Evolutionary conservation across 2,888 invertebrate species (phyloP).

Genomic region (Tenthredo notha): DNA sequence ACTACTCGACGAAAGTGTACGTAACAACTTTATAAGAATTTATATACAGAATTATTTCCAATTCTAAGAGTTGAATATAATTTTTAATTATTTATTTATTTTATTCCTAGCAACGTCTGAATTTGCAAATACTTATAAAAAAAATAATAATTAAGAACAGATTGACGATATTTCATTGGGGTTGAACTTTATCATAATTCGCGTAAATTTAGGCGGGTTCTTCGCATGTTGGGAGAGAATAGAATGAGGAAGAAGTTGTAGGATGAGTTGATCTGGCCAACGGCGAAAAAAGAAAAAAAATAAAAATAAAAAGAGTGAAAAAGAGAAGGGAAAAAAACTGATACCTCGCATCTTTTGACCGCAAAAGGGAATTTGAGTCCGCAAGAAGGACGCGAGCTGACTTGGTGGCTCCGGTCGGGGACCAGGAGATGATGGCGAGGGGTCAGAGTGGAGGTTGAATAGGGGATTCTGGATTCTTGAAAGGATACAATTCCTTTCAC

Average conservation of each 20-base stretch:
- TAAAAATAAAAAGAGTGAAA: background rate
- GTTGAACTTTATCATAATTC: background rate
- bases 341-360: constrained; percentile 55
- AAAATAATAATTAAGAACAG: background rate
- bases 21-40: background rate
- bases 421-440: constrained; percentile 47
- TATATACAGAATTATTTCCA: background rate
- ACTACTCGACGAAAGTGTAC: background rate
- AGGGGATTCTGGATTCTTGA: constrained; percentile 54
- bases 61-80: background rate
- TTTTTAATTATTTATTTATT: background rate
- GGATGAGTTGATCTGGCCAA: constrained; percentile 40
- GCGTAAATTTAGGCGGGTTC: constrained; percentile 21
- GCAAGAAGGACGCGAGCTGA: constrained; percentile 44
- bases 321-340: constrained; percentile 4
- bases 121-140: background rate
- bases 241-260: background rate
- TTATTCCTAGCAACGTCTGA: background rate
- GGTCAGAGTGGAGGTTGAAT: constrained; percentile 51
- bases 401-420: constrained; percentile 33
- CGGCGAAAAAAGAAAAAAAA: background rate
- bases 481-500: constrained; percentile 56
- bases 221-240: background rate
- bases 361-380: constrained; percentile 40
- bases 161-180: background rate